Percentiles rank a stretch among this genome's conserved stretches.
These are phyloP conservation scores for Hanleya hanleyi DNA, from an alignment of 2,888 invertebrate species.

Conservation along the genomic window DNA sequence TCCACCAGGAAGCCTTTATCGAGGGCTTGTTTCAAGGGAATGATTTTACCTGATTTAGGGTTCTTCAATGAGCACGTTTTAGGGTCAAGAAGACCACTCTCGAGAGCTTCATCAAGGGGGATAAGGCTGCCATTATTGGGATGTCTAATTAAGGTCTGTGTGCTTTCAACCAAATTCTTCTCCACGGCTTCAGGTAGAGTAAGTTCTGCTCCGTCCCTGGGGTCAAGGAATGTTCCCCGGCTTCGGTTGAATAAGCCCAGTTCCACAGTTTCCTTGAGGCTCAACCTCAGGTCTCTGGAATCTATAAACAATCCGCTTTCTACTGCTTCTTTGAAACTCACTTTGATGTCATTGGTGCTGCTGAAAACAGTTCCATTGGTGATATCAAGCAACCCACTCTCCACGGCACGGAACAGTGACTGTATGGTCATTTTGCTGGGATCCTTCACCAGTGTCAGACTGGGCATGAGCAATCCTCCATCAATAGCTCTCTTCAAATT, in stretches of 20 bases:
- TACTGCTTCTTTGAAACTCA: conserved; percentile 83
- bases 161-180: conserved; percentile 42
- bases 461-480: conserved; percentile 54
- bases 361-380: conserved; percentile 3
- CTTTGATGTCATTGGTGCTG: conserved; percentile 68
- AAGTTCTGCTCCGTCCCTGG: conserved; percentile 36
- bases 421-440: conserved; percentile 25
- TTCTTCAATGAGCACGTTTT: conserved; percentile 50
- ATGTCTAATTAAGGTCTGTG: conserved; percentile 76
- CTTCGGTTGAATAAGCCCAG: conserved; percentile 45
- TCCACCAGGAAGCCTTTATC: conserved; percentile 79
- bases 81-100: conserved; percentile 85
- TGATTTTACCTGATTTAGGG: conserved; percentile 76
- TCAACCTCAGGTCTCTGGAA: background rate
- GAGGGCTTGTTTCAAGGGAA: conserved; percentile 87
- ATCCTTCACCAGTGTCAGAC: conserved; percentile 51
- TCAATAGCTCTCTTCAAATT: conserved; percentile 58
- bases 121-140: conserved; percentile 86
- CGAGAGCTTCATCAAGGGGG: conserved; percentile 86
- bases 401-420: background rate
- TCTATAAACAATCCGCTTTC: conserved; percentile 79
- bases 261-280: background rate
- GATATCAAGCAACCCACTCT: conserved; percentile 3
- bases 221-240: conserved; percentile 44
- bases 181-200: conserved; percentile 77